These are phyloP conservation scores for Morpho achilles DNA, from an alignment of 2,888 invertebrate species.

Conservation along the genomic window DNA sequence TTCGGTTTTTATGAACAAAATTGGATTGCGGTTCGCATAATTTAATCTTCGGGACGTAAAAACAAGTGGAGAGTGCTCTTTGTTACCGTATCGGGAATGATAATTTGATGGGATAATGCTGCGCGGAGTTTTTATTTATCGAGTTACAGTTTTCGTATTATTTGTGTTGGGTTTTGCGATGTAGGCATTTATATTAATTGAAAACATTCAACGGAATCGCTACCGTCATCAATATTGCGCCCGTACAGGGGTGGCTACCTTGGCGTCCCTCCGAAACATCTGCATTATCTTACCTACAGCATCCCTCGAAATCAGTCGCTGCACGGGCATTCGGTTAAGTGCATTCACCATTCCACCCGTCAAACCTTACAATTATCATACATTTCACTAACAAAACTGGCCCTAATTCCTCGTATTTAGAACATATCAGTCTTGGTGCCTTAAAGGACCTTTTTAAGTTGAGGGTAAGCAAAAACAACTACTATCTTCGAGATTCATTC, in stretches of 20 bases:
- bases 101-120: conserved; percentile 21
- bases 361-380: conserved; percentile 59
- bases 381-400: conserved; percentile 30
- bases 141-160: not conserved
- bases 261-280: conserved; percentile 52
- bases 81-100: conserved; percentile 20
- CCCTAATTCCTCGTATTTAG: conserved; percentile 29
- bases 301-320: conserved; percentile 65
- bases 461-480: conserved; percentile 60
- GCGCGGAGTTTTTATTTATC: not conserved
- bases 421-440: conserved; percentile 29
- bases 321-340: conserved; percentile 70
- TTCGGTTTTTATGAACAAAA: conserved; percentile 58
- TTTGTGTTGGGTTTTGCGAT: conserved; percentile 1
- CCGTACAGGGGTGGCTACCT: conserved; percentile 34
- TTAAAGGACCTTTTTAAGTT: conserved; percentile 33
- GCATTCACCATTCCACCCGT: conserved; percentile 66
- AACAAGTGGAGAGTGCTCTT: conserved; percentile 30
- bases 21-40: conserved; percentile 46
- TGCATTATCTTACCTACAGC: conserved; percentile 72
- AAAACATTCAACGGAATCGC: conserved; percentile 61
- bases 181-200: conserved; percentile 68
- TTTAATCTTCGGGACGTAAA: conserved; percentile 38
- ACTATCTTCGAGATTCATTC: conserved; percentile 32
- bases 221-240: conserved; percentile 59